Conservation (phyloP, 2,797 vertebrate species). For the Esox lucius region DNA sequence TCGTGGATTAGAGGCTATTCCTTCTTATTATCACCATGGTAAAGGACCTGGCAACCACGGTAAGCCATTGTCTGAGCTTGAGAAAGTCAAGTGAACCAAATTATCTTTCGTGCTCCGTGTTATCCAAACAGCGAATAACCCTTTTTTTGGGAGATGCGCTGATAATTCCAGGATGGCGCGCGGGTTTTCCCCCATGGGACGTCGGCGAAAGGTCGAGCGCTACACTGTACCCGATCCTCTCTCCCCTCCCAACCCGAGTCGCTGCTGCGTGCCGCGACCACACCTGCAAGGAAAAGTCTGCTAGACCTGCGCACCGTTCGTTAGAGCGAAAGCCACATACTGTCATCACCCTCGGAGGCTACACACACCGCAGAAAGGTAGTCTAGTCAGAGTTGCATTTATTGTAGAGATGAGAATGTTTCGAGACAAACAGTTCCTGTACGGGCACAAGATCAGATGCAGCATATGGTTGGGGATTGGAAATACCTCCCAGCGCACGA, state of each 20-base stretch:
- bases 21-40: neutral
- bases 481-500: neutral
- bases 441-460: too few species aligned
- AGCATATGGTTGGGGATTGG: neutral
- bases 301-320: slow-evolving; percentile 8
- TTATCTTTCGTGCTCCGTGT: neutral
- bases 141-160: neutral
- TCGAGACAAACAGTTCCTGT: neutral
- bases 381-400: neutral
- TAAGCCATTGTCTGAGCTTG: neutral
- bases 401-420: neutral
- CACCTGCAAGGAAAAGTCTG: slow-evolving; percentile 5
- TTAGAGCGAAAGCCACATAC: neutral
- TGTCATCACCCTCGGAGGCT: neutral
- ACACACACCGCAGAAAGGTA: neutral
- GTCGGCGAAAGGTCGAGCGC: slow-evolving; percentile 1
- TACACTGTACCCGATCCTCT: slow-evolving; percentile 1
- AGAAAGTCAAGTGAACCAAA: neutral
- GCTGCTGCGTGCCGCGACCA: slow-evolving; percentile 3
- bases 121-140: neutral
- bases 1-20: neutral
- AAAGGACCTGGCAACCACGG: neutral
- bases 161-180: neutral
- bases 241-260: neutral
- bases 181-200: neutral